phyloP scores from a whole-genome alignment of 2,113 vertebrate genomes.

The Tringa solitaria region DNA sequence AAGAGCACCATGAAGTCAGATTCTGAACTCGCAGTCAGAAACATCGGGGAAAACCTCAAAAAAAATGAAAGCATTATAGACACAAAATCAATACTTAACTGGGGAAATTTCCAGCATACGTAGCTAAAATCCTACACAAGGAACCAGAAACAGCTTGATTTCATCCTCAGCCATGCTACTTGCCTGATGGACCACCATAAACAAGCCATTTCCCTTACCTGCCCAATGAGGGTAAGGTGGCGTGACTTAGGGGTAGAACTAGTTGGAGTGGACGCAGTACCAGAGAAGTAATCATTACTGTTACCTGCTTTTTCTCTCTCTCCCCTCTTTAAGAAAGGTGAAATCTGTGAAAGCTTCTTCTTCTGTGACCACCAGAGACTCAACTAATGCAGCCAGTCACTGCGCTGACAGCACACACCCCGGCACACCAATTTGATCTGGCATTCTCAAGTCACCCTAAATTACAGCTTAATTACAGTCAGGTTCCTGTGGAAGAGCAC shows the following conservation, averaged over 20 bases:
- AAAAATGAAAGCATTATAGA: not conserved
- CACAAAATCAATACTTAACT: not conserved
- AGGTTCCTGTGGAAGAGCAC: not conserved
- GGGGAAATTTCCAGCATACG: not conserved
- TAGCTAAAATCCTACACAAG: not conserved
- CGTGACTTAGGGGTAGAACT: not conserved
- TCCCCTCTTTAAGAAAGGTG: not conserved
- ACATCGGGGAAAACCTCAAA: not conserved
- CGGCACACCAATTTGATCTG: not conserved
- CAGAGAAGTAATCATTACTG: not conserved
- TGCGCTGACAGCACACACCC: not conserved
- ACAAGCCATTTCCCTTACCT: not conserved
- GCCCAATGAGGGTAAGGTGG: not conserved
- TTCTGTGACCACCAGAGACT: not conserved
- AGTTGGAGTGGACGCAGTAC: not conserved
- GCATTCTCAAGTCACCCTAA: not conserved
- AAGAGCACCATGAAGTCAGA: not conserved
- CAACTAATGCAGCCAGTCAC: not conserved
- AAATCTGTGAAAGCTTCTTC: not conserved
- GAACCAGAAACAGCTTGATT: not conserved
- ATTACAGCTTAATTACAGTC: not conserved
- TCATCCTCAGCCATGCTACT: not conserved
- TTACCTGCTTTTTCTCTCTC: not conserved
- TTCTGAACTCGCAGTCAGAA: not conserved
- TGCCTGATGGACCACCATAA: not conserved